Base-by-base conservation (phyloP, 2,888 invertebrate species). In the Heteromurus nitidus region DNA sequence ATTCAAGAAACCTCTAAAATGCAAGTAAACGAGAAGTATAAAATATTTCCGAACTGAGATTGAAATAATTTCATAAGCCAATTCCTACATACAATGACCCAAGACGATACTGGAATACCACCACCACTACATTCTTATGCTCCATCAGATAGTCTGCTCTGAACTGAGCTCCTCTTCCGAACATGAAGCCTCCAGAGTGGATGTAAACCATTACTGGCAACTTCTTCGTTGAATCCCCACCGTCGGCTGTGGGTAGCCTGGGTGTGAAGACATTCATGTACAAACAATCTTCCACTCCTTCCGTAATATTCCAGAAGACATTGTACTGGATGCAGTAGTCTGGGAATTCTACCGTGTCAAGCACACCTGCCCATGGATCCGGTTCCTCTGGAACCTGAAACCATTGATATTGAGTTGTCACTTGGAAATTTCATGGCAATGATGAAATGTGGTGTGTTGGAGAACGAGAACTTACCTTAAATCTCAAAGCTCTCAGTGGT, bases 311-410 rank as follows among this genome's bases (percentile, higher is more conserved):
- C 84, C 84, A 84, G 47, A 84, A 84, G 5, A 74, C 74, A 31
- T 84, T 84, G 53, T 73, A 84, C 36, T 84, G 84, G 44, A 84
- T 81, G 30, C 84, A 84, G 70, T 79, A 84, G 22, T 77, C 77
- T 3, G 84, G 79, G 58, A 84, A 84, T 9, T 65, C 53, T 0
- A 47, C 28, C 1, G 55, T 58, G 30, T 76, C 64, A 11, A 80
- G 26, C 1, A 70, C 55, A 11, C 72, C 75, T 0, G 13, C 69
- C 84, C 84, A 84, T 13, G 36, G 36, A 30, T 53, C 31, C 0
- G 82, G 82, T 18, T 82, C 80, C 16, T 80, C 73, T 2, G 84
- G 74, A 16, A 62, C 64, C 82, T 82, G 24, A 26, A 76, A 31
- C n/a, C 7, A n/a, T n/a, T n/a, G 18, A 9, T 28, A 64, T n/a